phyloP scores from a whole-genome alignment of 2,888 invertebrate species.

The Andrena bucephala region DNA sequence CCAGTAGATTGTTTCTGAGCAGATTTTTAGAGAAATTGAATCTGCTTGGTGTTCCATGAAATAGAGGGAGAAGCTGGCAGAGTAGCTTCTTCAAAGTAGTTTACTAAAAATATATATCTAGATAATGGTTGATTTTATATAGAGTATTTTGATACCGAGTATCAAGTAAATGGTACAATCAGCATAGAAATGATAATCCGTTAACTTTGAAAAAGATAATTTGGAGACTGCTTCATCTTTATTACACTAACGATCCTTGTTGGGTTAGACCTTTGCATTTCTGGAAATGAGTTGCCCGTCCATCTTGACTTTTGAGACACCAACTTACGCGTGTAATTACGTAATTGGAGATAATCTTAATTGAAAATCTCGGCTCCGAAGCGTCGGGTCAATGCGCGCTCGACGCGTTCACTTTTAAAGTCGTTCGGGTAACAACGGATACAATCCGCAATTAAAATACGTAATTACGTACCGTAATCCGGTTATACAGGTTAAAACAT shows the following conservation, averaged over 20 bases:
- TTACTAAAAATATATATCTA: no score
- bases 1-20: no score
- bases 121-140: no score
- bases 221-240: neutral
- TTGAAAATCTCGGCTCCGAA: slow-evolving; percentile 21
- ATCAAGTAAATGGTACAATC: no score
- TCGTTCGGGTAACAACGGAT: slow-evolving; percentile 30
- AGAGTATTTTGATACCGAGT: no score
- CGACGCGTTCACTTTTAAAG: slow-evolving; percentile 23
- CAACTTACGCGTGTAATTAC: slow-evolving; percentile 25
- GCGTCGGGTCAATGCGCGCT: neutral
- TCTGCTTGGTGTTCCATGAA: no score
- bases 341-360: slow-evolving; percentile 22
- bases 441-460: slow-evolving; percentile 55
- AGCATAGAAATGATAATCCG: no score
- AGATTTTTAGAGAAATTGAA: no score
- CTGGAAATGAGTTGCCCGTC: slow-evolving; percentile 1
- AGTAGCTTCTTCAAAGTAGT: no score
- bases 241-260: slow-evolving; percentile 6
- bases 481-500: slow-evolving; percentile 47
- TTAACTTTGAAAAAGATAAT: no score
- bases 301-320: slow-evolving; percentile 6
- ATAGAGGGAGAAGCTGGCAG: no score
- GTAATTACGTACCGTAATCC: slow-evolving; percentile 57
- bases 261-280: neutral